Base-by-base conservation (phyloP, 2,113 vertebrate genomes). In the Ariopsis seemanni region DNA sequence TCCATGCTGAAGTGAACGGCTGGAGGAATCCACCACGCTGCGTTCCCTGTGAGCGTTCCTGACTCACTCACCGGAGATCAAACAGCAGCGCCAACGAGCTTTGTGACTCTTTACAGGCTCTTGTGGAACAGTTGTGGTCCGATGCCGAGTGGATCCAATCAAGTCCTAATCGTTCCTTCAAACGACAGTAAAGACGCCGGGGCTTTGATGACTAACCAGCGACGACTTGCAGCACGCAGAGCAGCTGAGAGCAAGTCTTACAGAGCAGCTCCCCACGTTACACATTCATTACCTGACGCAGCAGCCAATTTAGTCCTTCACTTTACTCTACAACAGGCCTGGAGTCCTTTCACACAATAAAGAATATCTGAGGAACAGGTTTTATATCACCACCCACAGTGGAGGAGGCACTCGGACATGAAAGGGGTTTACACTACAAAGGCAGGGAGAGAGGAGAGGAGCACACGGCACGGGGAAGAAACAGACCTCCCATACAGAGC, bases 401-500 rank as follows among this genome's bases (percentile, higher is more conserved):
- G 80, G n/a, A 63, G 65, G 57, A 82, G n/a, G 25, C 58, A 55
- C 71, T 62, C 67, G 2, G 4, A 87, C 82, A 82, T 89, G 63
- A 90, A 90, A 89, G 78, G 48, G 50, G 62, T 81, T 82, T 87
- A 74, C 69, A 89, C 15, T 82, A 86, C 84, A 86, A 87, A 87
- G 85, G 85, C 81, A 77, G 83, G 75, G 58, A 27, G 74, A 52
- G 81, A 62, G 42, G 81, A 72, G 62, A 78, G 72, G 77, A 90
- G 91, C 90, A 42, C 42, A 42, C 42, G 42, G 42, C 42, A 94
- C 92, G 62, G 93, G 93, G 93, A 91, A 90, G 91, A 62, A 67
- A 91, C 86, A 92, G 92, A 94, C 93, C 94, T 93, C 94, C 93
- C 90, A 93, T 86, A 92, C 77, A 71, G 90, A 84, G 85, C 90